These are phyloP conservation scores for Cynaeus angustus DNA, from an alignment of 2,888 invertebrate species.

Conservation along the genomic window DNA sequence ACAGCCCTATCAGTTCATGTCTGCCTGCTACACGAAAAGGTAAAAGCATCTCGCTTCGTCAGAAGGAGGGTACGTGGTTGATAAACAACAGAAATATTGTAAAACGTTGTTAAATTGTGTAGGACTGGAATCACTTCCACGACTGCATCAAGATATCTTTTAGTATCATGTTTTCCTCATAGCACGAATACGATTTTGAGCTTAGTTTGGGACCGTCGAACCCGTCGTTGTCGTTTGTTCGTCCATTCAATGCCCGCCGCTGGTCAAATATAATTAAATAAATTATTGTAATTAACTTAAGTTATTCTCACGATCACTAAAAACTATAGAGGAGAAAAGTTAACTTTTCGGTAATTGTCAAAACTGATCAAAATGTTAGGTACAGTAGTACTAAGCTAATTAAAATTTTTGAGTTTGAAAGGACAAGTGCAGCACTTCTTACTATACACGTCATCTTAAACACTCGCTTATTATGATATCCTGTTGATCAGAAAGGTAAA, in stretches of 20 bases:
- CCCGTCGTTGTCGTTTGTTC: not conserved
- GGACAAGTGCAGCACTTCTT: too few relatives aligned
- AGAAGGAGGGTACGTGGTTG: slow-evolving; percentile 3
- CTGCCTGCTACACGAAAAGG: not conserved
- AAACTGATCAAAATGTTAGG: too few relatives aligned
- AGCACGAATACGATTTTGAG: not conserved
- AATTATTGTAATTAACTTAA: too few relatives aligned
- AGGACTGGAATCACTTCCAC: not conserved
- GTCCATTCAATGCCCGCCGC: too few relatives aligned
- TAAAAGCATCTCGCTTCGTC: slow-evolving; percentile 2
- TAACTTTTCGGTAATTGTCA: too few relatives aligned
- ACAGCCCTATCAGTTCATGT: not conserved
- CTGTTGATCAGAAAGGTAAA: slow-evolving; percentile 1
- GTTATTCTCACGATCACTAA: too few relatives aligned
- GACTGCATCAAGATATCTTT: not conserved
- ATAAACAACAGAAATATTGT: not conserved
- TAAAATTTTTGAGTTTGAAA: too few relatives aligned
- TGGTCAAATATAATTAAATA: too few relatives aligned
- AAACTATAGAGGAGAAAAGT: too few relatives aligned
- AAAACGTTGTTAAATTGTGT: not conserved
- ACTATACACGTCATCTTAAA: too few relatives aligned
- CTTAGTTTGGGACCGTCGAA: slow-evolving; percentile 1
- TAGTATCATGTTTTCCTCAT: not conserved
- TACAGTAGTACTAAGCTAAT: too few relatives aligned
- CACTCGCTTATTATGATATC: not conserved